A percentile compares a stretch with the other conserved stretches of the same genome.
Conservation (phyloP, 1,140 invertebrate species). For the Bombus pyrosoma region DNA sequence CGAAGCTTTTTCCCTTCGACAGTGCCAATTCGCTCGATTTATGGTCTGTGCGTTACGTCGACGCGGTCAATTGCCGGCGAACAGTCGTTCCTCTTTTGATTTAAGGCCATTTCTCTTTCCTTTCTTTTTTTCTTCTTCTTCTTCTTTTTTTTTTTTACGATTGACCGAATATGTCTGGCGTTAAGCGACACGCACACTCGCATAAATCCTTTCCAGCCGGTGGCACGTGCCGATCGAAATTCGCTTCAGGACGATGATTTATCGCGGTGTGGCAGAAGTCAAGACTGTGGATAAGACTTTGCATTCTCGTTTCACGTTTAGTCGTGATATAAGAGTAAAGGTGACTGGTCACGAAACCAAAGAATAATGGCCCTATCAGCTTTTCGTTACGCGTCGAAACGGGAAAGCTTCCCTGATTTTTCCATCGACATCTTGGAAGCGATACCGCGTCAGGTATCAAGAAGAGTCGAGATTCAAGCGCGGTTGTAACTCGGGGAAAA, state of each 20-base stretch:
- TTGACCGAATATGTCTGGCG: slow-evolving; percentile 55
- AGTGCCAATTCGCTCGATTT: slow-evolving; percentile 44
- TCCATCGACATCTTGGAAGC: not conserved
- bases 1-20: slow-evolving; percentile 22
- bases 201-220: slow-evolving; percentile 56
- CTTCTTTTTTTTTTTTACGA: not conserved
- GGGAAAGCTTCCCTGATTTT: not conserved
- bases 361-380: not conserved
- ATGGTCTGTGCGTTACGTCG: slow-evolving; percentile 53
- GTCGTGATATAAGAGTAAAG: slow-evolving; percentile 10
- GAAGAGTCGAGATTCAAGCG: not conserved
- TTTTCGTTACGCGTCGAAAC: slow-evolving; percentile 1
- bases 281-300: slow-evolving; percentile 25
- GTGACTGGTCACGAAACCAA: not conserved
- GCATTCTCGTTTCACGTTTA: slow-evolving; percentile 8
- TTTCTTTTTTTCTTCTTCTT: not conserved
- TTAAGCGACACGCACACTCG: slow-evolving; percentile 45
- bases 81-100: slow-evolving; percentile 56
- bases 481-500: not conserved
- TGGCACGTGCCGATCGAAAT: slow-evolving; percentile 63
- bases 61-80: slow-evolving; percentile 60
- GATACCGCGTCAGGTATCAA: not conserved
- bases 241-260: slow-evolving; percentile 47
- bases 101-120: slow-evolving; percentile 56
- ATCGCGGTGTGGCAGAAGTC: not conserved